These are phyloP conservation scores for Hippopotamyrus pictus DNA, from an alignment of 2,797 vertebrate genomes.

Conservation along the genomic window DNA sequence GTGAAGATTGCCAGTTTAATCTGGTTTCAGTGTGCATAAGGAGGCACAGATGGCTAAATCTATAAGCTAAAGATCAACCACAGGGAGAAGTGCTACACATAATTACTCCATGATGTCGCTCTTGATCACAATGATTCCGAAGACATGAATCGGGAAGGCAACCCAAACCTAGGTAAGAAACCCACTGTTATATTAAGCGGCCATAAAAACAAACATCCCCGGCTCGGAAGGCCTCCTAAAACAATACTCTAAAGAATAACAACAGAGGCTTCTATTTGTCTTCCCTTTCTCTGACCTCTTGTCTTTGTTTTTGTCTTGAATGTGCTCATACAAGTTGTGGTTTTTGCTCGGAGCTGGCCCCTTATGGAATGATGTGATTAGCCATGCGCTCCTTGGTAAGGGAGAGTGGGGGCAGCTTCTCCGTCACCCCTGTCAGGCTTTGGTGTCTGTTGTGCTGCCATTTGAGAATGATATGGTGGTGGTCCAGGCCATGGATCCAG, in stretches of 20 bases:
- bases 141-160: background rate
- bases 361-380: background rate
- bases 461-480: background rate
- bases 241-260: no score
- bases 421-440: background rate
- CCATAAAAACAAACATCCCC: background rate
- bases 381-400: background rate
- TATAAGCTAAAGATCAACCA: conserved; percentile 8
- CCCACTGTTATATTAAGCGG: background rate
- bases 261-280: background rate
- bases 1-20: background rate
- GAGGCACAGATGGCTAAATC: conserved; percentile 10
- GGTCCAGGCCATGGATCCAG: background rate
- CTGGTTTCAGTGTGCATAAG: conserved; percentile 3
- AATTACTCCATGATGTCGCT: background rate
- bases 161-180: background rate
- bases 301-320: background rate
- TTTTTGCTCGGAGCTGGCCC: background rate
- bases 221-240: background rate
- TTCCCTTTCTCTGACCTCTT: background rate
- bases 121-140: background rate
- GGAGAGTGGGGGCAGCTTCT: background rate
- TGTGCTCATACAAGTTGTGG: background rate
- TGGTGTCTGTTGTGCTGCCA: background rate
- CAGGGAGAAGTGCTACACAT: background rate